A percentile compares a stretch with the other conserved stretches of the same genome.
Evolutionary conservation across 1,140 invertebrate species (phyloP).

Genomic region (Metaphire vulgaris): DNA sequence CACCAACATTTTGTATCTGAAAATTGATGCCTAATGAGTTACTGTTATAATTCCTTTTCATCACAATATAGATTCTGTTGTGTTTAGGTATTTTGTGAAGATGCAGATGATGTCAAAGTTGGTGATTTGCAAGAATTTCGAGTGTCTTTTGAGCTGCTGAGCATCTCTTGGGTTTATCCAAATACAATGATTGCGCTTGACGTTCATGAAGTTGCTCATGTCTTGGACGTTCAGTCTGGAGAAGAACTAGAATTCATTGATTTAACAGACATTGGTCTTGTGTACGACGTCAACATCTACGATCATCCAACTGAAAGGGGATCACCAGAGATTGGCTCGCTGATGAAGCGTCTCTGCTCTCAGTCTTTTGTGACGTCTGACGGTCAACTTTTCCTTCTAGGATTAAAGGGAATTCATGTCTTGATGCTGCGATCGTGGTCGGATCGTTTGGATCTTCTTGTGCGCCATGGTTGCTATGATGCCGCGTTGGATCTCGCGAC

Average conservation of each 20-base stretch:
- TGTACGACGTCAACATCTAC: constrained; percentile 69
- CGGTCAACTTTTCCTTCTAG: constrained; percentile 74
- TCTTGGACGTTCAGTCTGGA: constrained; percentile 79
- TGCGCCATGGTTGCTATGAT: constrained; percentile 57
- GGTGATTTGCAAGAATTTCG: constrained; percentile 63
- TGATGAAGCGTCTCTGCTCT: constrained; percentile 79
- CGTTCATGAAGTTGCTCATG: constrained; percentile 72
- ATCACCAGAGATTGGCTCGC: no score
- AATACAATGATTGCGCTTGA: constrained; percentile 77
- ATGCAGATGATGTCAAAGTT: constrained; percentile 57
- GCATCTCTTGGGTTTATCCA: constrained; percentile 71
- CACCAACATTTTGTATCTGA: no score
- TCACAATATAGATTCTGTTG: no score
- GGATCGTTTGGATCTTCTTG: constrained; percentile 57
- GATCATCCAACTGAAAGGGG: no score
- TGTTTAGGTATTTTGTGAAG: constrained; percentile 50
- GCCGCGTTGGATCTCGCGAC: constrained; percentile 63
- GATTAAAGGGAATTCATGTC: constrained; percentile 71
- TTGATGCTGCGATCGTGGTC: constrained; percentile 75
- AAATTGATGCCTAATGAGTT: no score
- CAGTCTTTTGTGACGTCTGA: constrained; percentile 76
- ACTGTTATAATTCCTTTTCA: no score
- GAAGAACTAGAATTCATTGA: constrained; percentile 59
- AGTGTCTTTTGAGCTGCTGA: constrained; percentile 63
- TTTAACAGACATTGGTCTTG: constrained; percentile 69